These are phyloP conservation scores for Upupa epops DNA, from an alignment of 2,113 vertebrate species.

Conservation along the genomic window DNA sequence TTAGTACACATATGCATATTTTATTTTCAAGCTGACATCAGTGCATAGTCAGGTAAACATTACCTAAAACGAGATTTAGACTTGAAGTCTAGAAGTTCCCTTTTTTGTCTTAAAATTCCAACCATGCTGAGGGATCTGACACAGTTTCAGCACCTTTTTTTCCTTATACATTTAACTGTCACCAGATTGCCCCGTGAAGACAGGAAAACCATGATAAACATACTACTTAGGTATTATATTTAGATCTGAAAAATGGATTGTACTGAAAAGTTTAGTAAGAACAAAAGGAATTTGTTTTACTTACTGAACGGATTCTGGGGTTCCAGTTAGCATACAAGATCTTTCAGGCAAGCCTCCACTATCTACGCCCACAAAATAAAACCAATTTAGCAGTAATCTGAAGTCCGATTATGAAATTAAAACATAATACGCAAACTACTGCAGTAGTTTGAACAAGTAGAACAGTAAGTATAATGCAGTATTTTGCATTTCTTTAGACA, in stretches of 20 bases:
- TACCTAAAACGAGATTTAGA: background rate
- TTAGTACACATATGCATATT: background rate
- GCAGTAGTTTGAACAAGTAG: background rate
- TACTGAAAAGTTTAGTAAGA: background rate
- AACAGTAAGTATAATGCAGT: background rate
- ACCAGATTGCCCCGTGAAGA: background rate
- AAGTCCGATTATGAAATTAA: background rate
- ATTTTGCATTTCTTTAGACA: background rate
- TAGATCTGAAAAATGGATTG: background rate
- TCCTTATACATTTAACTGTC: background rate
- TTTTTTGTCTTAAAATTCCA: background rate
- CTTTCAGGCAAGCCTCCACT: slow-evolving; percentile 96
- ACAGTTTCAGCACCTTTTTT: background rate
- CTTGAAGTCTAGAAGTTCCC: too few species aligned
- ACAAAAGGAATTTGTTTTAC: slow-evolving; percentile 54
- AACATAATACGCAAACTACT: background rate
- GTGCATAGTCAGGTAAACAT: background rate
- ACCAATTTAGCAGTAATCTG: background rate
- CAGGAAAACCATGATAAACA: background rate
- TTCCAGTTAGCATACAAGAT: slow-evolving; percentile 93
- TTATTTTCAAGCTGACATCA: background rate
- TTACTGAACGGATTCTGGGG: slow-evolving; percentile 93
- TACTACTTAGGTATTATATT: background rate
- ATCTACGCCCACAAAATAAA: slow-evolving; percentile 74
- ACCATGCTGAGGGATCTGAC: background rate